Evolutionary conservation across 2,797 vertebrate genomes (phyloP).

Genomic region (Myotis vivesi): DNA sequence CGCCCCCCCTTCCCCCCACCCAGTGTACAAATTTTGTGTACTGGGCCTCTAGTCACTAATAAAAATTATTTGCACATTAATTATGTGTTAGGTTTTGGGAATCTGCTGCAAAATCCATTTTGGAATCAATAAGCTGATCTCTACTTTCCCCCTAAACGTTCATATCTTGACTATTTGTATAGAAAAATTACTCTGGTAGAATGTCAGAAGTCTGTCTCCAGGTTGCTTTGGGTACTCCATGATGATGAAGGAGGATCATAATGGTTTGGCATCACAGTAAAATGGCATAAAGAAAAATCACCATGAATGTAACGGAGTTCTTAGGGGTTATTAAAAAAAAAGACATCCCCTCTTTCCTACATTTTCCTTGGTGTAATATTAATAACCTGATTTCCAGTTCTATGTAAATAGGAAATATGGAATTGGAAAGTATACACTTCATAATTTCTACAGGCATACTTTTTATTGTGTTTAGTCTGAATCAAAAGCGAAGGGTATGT

Average conservation of each 20-base stretch:
- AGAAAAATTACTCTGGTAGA: background rate
- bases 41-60: background rate
- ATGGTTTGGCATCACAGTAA: background rate
- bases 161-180: background rate
- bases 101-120: background rate
- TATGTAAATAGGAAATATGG: slow-evolving; percentile 26
- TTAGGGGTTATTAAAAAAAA: slow-evolving; percentile 38
- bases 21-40: too few relatives aligned
- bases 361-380: slow-evolving; percentile 1
- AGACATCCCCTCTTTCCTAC: background rate
- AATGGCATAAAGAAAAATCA: slow-evolving; percentile 29
- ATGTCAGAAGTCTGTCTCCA: background rate
- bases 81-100: slow-evolving; percentile 1
- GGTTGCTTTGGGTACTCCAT: background rate
- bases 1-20: accelerated
- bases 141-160: background rate
- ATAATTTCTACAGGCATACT: slow-evolving; percentile 40
- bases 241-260: background rate
- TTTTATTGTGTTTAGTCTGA: slow-evolving; percentile 66
- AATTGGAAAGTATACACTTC: slow-evolving; percentile 39
- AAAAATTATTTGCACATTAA: background rate
- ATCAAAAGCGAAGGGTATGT: slow-evolving; percentile 58
- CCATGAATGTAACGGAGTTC: background rate
- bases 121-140: background rate
- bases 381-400: slow-evolving; percentile 53